phyloP scores from a whole-genome alignment of 2,888 invertebrate species.

The Ornithoptera priamus region DNA sequence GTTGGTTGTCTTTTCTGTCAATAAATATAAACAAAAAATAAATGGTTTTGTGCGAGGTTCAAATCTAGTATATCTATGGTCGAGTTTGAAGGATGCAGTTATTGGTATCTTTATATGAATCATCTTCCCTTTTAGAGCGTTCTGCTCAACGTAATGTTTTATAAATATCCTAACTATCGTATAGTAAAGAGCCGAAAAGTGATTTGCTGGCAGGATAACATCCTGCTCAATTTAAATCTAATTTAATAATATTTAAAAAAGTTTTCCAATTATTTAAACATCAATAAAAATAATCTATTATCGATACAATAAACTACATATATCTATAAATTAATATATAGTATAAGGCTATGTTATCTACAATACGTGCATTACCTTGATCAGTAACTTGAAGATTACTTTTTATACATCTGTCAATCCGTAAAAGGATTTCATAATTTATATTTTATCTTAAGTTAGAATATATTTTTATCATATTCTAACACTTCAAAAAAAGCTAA shows the following conservation, averaged over 20 bases:
- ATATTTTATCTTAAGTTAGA: neutral
- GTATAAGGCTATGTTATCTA: neutral
- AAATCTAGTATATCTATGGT: neutral
- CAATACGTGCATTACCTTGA: neutral
- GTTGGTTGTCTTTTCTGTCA: constrained; percentile 4
- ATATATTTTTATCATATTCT: neutral
- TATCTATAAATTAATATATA: neutral
- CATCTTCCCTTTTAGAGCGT: too few species aligned
- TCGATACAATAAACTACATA: neutral
- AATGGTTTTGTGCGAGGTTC: neutral
- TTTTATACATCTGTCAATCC: neutral
- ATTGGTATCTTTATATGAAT: too few species aligned
- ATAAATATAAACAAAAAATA: neutral
- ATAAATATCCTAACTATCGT: too few species aligned
- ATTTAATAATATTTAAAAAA: too few species aligned
- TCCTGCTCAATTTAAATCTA: too few species aligned
- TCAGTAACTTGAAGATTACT: neutral
- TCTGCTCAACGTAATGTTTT: too few species aligned
- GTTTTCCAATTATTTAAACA: neutral
- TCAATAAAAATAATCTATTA: neutral
- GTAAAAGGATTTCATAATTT: neutral
- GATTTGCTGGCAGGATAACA: too few species aligned
- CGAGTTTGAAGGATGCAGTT: too few species aligned
- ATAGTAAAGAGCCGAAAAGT: too few species aligned
- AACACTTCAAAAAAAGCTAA: neutral